phyloP scores from a whole-genome alignment of 2,797 vertebrate species.

The Poecilia picta region DNA sequence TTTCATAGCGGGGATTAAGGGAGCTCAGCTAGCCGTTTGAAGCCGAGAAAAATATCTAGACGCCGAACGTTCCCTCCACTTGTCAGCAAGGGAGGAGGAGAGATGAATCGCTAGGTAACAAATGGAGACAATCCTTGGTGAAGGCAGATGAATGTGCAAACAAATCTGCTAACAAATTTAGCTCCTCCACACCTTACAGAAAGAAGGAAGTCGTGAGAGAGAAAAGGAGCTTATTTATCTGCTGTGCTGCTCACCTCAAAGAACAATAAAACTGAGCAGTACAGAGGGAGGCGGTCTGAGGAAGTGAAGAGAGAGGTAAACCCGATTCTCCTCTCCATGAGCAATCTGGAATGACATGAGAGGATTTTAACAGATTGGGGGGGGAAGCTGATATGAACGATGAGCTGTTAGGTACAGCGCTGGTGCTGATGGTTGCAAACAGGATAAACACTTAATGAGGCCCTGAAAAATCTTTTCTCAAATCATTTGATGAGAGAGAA shows the following conservation, averaged over 20 bases:
- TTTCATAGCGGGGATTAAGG: slow-evolving; percentile 53
- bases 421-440: slow-evolving; percentile 37
- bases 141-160: slow-evolving; percentile 61
- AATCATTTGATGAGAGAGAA: slow-evolving; percentile 29
- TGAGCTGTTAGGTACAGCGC: slow-evolving; percentile 60
- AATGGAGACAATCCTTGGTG: slow-evolving; percentile 52
- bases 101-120: slow-evolving; percentile 58
- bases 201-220: slow-evolving; percentile 9
- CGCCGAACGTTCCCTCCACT: slow-evolving; percentile 30
- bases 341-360: slow-evolving; percentile 38
- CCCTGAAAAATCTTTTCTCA: slow-evolving; percentile 17
- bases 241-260: slow-evolving; percentile 35
- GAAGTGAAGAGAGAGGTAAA: slow-evolving; percentile 13
- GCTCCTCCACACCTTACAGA: slow-evolving; percentile 27
- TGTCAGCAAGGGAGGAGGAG: slow-evolving; percentile 18
- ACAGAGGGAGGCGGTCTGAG: slow-evolving; percentile 20
- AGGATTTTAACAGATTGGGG: slow-evolving; percentile 40
- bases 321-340: slow-evolving; percentile 39
- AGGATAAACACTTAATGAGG: slow-evolving; percentile 62
- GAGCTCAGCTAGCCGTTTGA: slow-evolving; percentile 61
- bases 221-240: slow-evolving; percentile 47
- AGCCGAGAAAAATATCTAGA: slow-evolving; percentile 46
- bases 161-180: slow-evolving; percentile 69
- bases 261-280: slow-evolving; percentile 21
- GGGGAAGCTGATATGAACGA: slow-evolving; percentile 61